phyloP scores from a whole-genome alignment of 2,113 vertebrate species.

The Oncorhynchus masou region DNA sequence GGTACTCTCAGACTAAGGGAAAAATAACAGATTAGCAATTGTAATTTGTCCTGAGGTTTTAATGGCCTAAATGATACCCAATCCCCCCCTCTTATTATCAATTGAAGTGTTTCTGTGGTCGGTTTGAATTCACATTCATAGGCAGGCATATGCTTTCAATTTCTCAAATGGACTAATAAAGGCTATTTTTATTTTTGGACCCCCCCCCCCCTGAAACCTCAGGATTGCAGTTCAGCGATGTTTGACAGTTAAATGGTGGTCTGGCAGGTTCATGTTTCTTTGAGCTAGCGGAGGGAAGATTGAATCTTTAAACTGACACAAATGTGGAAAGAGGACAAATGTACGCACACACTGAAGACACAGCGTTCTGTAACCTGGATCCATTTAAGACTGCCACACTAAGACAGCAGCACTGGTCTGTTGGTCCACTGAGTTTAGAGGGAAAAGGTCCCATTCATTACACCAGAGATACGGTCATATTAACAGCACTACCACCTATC shows the following conservation, averaged over 20 bases:
- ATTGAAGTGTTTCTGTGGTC: constrained; percentile 62
- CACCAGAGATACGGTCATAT: constrained; percentile 44
- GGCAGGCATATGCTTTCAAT: constrained; percentile 71
- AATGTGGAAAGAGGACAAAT: constrained; percentile 28
- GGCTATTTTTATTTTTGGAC: constrained; percentile 59
- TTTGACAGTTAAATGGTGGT: constrained; percentile 69
- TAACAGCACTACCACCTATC: neutral
- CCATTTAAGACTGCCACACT: constrained; percentile 51
- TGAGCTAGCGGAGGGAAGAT: constrained; percentile 36
- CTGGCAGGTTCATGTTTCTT: constrained; percentile 61
- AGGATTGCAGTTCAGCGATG: constrained; percentile 35
- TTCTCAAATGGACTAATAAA: constrained; percentile 63
- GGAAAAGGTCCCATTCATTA: constrained; percentile 16
- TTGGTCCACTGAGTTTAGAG: neutral
- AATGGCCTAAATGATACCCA: constrained; percentile 64
- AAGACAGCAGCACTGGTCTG: constrained; percentile 25
- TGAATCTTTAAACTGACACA: constrained; percentile 57
- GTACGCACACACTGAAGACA: neutral
- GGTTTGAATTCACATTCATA: constrained; percentile 56
- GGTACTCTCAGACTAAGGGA: constrained; percentile 45
- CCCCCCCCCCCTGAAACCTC: constrained; percentile 42
- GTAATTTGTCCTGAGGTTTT: constrained; percentile 74
- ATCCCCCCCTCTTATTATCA: constrained; percentile 48
- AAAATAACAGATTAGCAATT: constrained; percentile 72
- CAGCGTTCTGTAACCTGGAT: constrained; percentile 45